Evolutionary conservation across 1,140 invertebrate species (phyloP), one percentile per base, ranked within the genome.

Genomic region (Heliothis virescens): DNA sequence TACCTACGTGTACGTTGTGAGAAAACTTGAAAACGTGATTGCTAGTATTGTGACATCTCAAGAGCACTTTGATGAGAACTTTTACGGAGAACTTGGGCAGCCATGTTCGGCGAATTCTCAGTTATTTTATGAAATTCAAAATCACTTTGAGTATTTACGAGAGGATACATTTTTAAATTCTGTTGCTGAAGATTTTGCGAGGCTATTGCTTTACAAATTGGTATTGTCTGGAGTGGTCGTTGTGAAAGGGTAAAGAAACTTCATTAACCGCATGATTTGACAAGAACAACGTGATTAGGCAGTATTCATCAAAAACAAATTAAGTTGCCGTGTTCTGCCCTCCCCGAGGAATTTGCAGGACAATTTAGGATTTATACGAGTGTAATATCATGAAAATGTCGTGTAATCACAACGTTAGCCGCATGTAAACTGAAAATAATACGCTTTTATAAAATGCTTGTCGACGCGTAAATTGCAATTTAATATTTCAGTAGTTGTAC

Each of bases 201-300:
- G 34, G 41, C 55, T 50, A 41, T 48, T 21, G 18, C 57, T 75
- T 62, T 41, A 41, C 34, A 41, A 41, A 41, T 41, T 41, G 34
- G 34, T 7, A 26, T 16, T 41, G 47, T 12, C 48, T 18, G 29
- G 48, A 41, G 18, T 41, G 26, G 62, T 65, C n/a, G 60, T 48
- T 62, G 55, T 67, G 60, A 82, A 81, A 63, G 83, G 79, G 55
- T 63, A 79, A 81, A 78, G 80, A 84, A 85, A 84, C 76, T 91
- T 91, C 90, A 92, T 92, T 90, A 92, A 78, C 85, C 85, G 88
- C 85, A 88, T 92, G 91, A 92, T 91, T 91, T 90, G 87, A 89
- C 91, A 91, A 86, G 85, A 90, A 88, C 83, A 86, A 81, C 83
- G 73, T 87, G 86, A 90, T 87, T 81, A 86, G 75, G 84, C 86